These are phyloP conservation scores for Protobothrops mucrosquamatus DNA, from an alignment of 2,113 vertebrate species.

Conservation along the genomic window DNA sequence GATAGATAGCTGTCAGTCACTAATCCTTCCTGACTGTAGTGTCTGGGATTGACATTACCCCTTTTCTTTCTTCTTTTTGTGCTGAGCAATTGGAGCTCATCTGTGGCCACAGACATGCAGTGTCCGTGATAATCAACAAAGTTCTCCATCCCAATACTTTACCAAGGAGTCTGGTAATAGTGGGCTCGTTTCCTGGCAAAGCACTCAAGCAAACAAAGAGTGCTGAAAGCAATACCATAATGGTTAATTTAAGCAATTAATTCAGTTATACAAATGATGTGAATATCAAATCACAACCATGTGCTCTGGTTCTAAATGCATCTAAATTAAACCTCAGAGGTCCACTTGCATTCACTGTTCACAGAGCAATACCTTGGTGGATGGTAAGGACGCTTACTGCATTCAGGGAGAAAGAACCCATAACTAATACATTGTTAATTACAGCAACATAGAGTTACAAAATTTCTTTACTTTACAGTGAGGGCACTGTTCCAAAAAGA, in stretches of 20 bases:
- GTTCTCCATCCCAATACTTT: not conserved
- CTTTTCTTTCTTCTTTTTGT: conserved; percentile 1
- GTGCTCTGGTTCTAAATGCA: not conserved
- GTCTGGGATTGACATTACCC: not conserved
- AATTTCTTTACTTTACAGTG: not conserved
- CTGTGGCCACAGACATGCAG: conserved; percentile 14
- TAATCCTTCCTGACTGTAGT: not conserved
- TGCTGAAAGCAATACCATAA: rapidly evolving
- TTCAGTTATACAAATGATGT: not conserved
- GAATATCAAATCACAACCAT: not conserved
- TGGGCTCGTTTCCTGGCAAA: not conserved
- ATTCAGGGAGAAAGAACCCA: not conserved
- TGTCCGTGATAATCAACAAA: not conserved
- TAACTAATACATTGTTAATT: conserved; percentile 4
- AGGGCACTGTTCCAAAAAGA: not conserved
- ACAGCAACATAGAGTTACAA: not conserved
- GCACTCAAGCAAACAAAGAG: not conserved
- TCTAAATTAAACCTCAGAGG: not conserved
- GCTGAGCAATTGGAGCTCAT: conserved; percentile 6
- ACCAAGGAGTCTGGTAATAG: rapidly evolving
- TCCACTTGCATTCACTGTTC: not conserved
- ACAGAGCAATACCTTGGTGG: not conserved
- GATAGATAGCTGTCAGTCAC: not conserved
- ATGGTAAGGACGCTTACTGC: too few species aligned
- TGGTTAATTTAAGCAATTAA: not conserved